Base-by-base conservation (phyloP, 2,113 vertebrate genomes). In the Octodon degus region DNA sequence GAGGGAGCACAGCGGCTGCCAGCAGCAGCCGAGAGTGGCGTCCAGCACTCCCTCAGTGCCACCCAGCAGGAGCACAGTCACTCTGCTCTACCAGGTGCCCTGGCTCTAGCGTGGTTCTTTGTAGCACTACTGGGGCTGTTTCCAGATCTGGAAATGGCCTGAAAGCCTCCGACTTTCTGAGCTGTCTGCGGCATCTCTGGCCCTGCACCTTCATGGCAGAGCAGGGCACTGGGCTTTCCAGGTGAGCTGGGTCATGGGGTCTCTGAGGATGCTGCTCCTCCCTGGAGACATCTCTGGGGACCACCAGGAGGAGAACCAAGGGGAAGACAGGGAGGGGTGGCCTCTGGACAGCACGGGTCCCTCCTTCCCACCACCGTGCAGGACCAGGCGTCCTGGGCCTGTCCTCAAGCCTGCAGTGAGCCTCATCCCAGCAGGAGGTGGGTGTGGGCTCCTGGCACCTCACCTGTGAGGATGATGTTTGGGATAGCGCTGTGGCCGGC, bases 401-500 rank as follows among this genome's bases (percentile, higher is more conserved):
- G 12, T 14, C 12, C 65, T 0, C 12, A 32, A 32, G 65, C 11
- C 63, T 5, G 63, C 9, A 67, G 63, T 0, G 27, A 67, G 27
- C 27, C 30, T 65, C 24, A 4, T 32, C 63, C 63, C 27, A 2
- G 63, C 20, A 4, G 63, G 30, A 13, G 63, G 63, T 5, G 27
- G 63, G 27, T 13, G 27, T 30, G 30, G 65, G 65, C 65, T 32
- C 65, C 65, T 3, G 30, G 65, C 17, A 19, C 55, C 97, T 96
- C 98, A 99, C 99, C 99, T 99, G 99, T 99, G 80, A 99, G 99
- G 97, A 99, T 99, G 98, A 99, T 99, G 98, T 99, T 99, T 96
- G 99, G 99, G 98, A 99, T 99, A 98, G 99, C 99, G 88, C 99
- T 96, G 58, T 99, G 99, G 98, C 98, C 99, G 98, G 99, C 98